phyloP scores from a whole-genome alignment of 2,113 vertebrate species.

The Cyanocitta stelleri region DNA sequence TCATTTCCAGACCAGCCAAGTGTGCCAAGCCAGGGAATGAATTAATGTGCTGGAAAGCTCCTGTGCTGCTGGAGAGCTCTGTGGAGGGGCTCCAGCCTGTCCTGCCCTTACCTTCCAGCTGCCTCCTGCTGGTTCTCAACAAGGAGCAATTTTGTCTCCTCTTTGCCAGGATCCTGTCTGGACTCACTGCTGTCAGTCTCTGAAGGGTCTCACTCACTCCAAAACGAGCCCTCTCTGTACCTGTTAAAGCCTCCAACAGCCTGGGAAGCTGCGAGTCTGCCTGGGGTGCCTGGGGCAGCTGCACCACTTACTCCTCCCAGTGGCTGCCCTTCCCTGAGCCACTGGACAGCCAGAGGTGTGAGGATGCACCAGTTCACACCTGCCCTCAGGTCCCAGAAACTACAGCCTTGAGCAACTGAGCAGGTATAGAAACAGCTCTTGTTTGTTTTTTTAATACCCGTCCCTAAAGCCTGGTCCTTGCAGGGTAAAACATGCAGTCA shows the following conservation, averaged over 20 bases:
- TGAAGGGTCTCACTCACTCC: rapidly evolving
- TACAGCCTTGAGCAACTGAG: neutral
- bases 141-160: neutral
- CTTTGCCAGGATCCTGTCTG: neutral
- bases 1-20: neutral
- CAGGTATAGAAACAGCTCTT: neutral
- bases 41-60: neutral
- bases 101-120: neutral
- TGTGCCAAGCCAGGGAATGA: neutral
- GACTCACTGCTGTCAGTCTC: neutral
- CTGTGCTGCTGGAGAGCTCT: neutral
- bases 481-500: neutral
- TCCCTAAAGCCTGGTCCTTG: neutral
- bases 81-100: neutral
- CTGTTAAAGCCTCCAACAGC: neutral
- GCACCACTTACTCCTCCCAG: neutral
- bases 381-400: neutral
- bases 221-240: neutral
- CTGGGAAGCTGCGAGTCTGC: neutral
- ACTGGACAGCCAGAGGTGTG: neutral
- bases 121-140: neutral
- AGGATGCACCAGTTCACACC: neutral
- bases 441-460: neutral
- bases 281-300: neutral
- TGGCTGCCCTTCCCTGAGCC: neutral